Evolutionary conservation across 2,797 vertebrate genomes (phyloP), one percentile per base, ranked within the genome.

Genomic region (Ambastaia sidthimunki): DNA sequence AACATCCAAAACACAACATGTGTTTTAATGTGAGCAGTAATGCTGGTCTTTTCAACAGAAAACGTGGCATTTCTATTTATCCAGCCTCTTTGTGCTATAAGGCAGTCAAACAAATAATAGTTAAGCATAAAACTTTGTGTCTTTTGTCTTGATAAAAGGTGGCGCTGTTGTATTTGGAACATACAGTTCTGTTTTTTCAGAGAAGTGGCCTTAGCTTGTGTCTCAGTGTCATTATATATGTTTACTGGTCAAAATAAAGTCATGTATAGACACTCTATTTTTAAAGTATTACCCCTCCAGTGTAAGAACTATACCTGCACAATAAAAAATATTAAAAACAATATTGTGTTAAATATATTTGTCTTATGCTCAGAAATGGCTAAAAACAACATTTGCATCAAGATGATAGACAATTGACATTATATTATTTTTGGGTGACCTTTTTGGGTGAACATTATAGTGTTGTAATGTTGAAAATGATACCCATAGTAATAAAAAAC

Each of bases 181-280:
- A 71, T 88, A 90, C 89, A 88, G 86, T 31, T 41, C n/a, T 0
- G 47, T 62, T 0, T 55, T 52, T 68, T 67, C 34, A 57, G 60
- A 71, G 19, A 70, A 88, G 84, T 88, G 87, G 88, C 89, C 90
- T 92, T 90, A 88, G 81, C 85, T 65, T 70, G 28, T 70, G 81
- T 78, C 59, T 82, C 76, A 85, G 18, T 77, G 59, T 63, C 73
- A 34, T n/a, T 62, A 67, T 82, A 70, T 25, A 50, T 82, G 62
- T 70, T 50, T 82, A 73, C 19, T 34, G 16, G 7, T 72, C 37
- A 13, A 47, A 34, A 78, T 74, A 44, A 65, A 74, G 47, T 60
- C n/a, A 52, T 34, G 18, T 62, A 10, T 37, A 44, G 41, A 78
- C 50, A 41, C 25, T 41, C 31, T 76, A 5, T 74, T 28, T 66